Evolutionary conservation across 1,140 invertebrate species (phyloP), one percentile per base, ranked within the genome.

Genomic region (Euura lappo): DNA sequence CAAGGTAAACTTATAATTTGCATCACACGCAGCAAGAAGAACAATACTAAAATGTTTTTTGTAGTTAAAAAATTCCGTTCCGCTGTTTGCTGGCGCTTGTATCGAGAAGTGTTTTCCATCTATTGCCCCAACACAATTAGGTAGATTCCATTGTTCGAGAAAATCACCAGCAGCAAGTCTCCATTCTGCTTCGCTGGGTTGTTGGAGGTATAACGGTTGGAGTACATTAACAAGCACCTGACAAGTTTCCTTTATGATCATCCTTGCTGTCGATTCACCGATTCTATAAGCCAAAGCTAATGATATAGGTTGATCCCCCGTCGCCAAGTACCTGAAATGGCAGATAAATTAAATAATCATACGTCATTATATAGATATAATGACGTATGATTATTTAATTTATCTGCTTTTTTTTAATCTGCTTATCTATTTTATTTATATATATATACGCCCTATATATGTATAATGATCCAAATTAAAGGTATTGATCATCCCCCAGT

Each of bases 81-180:
- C 84, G 72, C 79, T 77, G 10, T 78, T 76, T 43, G 66, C 1
- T 13, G 83, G 85, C 44, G 70, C 68, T 45, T 79, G 46, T 72
- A 70, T 11, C 68, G 75, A 70, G 67, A 87, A 75, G 71, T 88
- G 86, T 70, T n/a, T n/a, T n/a, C n/a, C n/a, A n/a, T n/a, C n/a
- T n/a, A n/a, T n/a, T n/a, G n/a, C n/a, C n/a, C n/a, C 82, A 6
- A 85, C 68, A 72, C 80, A 85, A 74, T 85, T 79, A 13, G 84
- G 82, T 71, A 85, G 83, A 77, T 86, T 79, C 69, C 81, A 80
- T 70, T 75, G 78, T n/a, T 76, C 72, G 43, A 73, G 8, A 78
- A 85, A 85, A 3, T 79, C 77, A 46, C 79, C 69, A 45, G 78
- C 77, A 72, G 85, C 81, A 46, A 68, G 11, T 72, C 76, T 77